phyloP scores from a whole-genome alignment of 2,797 vertebrate genomes.

The Odontamblyopus rebecca region DNA sequence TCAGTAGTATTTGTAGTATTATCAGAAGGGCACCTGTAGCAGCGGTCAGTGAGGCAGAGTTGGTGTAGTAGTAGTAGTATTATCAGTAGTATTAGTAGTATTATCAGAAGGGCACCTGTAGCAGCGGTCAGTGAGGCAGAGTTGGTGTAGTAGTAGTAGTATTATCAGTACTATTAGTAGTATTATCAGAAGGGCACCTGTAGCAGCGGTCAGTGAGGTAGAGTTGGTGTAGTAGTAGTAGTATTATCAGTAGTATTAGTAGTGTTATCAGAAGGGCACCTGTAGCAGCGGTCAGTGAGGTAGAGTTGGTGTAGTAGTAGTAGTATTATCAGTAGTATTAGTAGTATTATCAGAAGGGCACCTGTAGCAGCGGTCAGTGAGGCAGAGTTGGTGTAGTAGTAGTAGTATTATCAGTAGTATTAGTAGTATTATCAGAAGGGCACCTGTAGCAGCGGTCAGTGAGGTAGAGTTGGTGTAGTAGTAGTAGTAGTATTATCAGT shows the following conservation, averaged over 20 bases:
- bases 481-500: not conserved
- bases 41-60: not conserved
- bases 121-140: slow-evolving; percentile 86
- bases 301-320: too few species aligned
- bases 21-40: not conserved
- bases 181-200: too few species aligned
- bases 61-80: not conserved
- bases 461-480: slow-evolving; percentile 49
- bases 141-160: not conserved
- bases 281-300: too few species aligned
- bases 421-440: not conserved
- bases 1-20: not conserved
- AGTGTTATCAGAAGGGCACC: too few species aligned
- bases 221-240: not conserved
- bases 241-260: too few species aligned
- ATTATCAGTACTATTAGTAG: not conserved
- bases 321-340: not conserved
- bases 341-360: not conserved
- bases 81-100: not conserved
- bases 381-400: not conserved
- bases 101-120: slow-evolving; percentile 80
- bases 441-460: slow-evolving; percentile 94
- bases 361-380: not conserved
- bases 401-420: not conserved
- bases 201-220: not conserved